Percentiles rank a stretch among this genome's conserved stretches.
These are phyloP conservation scores for Oxystoma pomonae DNA, from an alignment of 2,888 invertebrate genomes.

Conservation along the genomic window DNA sequence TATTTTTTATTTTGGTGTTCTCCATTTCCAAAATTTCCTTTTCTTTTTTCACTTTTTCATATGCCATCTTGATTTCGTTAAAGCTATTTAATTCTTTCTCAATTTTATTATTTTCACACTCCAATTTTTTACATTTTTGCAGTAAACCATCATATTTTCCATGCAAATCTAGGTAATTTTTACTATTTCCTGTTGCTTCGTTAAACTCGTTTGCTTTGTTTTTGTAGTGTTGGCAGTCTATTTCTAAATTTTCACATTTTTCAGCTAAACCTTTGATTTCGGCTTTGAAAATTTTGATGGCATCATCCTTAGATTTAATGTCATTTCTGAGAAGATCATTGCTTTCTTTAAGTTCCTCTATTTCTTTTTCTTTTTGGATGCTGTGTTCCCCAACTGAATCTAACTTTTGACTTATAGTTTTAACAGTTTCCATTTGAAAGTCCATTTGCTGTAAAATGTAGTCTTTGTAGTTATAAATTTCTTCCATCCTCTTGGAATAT, in stretches of 20 bases:
- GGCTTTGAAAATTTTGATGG: conserved; percentile 25
- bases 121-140: conserved; percentile 36
- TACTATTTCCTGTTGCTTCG: conserved; percentile 36
- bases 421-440: neutral
- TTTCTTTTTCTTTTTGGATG: conserved; percentile 24
- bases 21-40: conserved; percentile 26
- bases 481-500: conserved; percentile 20
- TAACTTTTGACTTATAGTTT: conserved; percentile 22
- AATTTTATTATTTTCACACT: conserved; percentile 26
- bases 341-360: conserved; percentile 28
- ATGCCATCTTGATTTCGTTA: conserved; percentile 23
- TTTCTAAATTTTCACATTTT: conserved; percentile 29
- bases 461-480: conserved; percentile 28
- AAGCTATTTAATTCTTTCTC: conserved; percentile 23
- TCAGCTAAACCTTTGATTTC: conserved; percentile 24
- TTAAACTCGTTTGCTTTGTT: conserved; percentile 33
- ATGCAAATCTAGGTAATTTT: conserved; percentile 41
- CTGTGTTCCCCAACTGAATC: conserved; percentile 18
- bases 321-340: conserved; percentile 24
- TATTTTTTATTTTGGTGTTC: conserved; percentile 31
- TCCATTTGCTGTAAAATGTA: conserved; percentile 31
- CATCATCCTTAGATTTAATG: conserved; percentile 27
- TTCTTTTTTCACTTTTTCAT: conserved; percentile 27
- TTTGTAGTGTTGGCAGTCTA: conserved; percentile 35
- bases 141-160: conserved; percentile 40